Base-by-base conservation (phyloP, 2,113 vertebrate genomes). In the Notarius lentiginosus region DNA sequence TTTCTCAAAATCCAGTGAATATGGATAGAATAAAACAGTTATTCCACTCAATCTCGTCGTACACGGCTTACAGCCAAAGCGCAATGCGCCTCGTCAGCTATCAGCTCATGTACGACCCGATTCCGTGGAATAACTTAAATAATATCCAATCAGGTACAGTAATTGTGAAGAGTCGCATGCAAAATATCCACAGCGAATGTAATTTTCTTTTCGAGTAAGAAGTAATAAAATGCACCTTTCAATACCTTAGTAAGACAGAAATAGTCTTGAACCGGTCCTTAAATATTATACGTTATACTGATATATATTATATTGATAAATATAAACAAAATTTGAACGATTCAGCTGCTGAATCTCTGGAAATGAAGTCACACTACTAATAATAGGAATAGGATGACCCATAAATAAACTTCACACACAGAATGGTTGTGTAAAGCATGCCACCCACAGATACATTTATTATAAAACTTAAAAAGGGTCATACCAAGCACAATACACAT, bases 401-500 rank as follows among this genome's bases (percentile, higher is more conserved):
- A 79, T 79, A 79, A 79, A 34, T 34, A 79, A 20, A 30, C 77
- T 34, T 58, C 77, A 79, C 77, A 27, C 55, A 34, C 27, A 79
- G 3, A 79, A 79, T 79, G 55, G 76, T 58, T 60, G 53, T 22
- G 49, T 53, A 34, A 70, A 80, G 8, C 76, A 73, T 65, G 24
- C 82, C 24, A 66, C 24, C 47, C 65, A 68, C 65, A 83, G 63
- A 49, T 11, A 68, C 75, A 34, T 51, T 73, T 75, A 70, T 70
- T 30, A 41, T 41, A 83, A 77, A 61, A 14, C 49, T 56, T 82
- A 17, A 61, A 87, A 90, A 80, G 24, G 47, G 22, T 49, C 97
- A 96, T 93, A 99, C 98, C 98, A 99, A 90, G 98, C 98, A 95
- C 98, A 99, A 92, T 99, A 99, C 95, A 98, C 97, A 85, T 99